A percentile compares a stretch with the other conserved stretches of the same genome.
phyloP scores from a whole-genome alignment of 35 echinoderm and acorn worm genomes.

The Strongylocentrotus purpuratus region DNA sequence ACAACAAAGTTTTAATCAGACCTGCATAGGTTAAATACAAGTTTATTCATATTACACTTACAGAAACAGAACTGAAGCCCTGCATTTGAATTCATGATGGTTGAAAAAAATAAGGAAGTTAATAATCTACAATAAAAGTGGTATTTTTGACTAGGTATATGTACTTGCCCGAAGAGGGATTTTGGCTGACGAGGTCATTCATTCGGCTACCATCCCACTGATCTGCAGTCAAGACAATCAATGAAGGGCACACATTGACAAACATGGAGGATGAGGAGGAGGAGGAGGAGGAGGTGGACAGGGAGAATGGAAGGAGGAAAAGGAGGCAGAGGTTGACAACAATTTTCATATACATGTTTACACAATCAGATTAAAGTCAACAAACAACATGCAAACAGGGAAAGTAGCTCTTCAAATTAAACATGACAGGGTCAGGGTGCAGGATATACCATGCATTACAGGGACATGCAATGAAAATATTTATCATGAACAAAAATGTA shows the following conservation, averaged over 20 bases:
- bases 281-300: background rate
- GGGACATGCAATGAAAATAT: background rate
- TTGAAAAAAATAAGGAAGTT: background rate
- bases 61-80: background rate
- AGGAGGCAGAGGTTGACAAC: constrained; percentile 18
- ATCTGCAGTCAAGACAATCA: constrained; percentile 54
- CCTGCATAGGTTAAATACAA: background rate
- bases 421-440: background rate
- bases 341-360: background rate
- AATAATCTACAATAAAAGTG: background rate
- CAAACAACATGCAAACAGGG: background rate
- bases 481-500: background rate
- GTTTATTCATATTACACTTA: too few relatives aligned
- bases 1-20: background rate
- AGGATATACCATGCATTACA: background rate
- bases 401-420: background rate
- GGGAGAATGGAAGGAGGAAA: background rate
- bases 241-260: constrained; percentile 8
- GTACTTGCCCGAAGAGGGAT: constrained; percentile 37
- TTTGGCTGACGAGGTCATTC: constrained; percentile 52
- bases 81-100: background rate
- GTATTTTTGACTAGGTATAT: background rate
- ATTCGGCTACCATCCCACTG: constrained; percentile 52
- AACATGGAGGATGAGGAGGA: background rate
- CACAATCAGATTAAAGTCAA: background rate